These are phyloP conservation scores for Rhagonycha lutea DNA, from an alignment of 2,888 invertebrate species.

Conservation along the genomic window DNA sequence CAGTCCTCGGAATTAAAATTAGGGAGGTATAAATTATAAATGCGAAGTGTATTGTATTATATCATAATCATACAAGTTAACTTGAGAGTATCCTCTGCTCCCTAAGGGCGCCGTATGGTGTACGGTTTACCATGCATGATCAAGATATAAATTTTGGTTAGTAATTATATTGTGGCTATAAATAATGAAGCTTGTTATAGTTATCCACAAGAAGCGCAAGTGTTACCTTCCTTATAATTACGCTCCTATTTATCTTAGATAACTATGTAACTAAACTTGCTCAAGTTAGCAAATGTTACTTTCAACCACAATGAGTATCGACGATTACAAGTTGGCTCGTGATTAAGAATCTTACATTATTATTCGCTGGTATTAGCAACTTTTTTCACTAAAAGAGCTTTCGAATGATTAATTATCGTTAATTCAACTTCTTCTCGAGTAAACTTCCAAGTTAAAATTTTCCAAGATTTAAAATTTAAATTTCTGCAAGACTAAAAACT, in stretches of 20 bases:
- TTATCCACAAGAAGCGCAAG: slow-evolving; percentile 43
- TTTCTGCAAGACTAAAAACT: not conserved
- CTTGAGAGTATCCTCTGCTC: slow-evolving; percentile 22
- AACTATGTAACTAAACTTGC: slow-evolving; percentile 31
- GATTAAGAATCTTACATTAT: not conserved
- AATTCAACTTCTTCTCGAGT: not conserved
- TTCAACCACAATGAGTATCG: slow-evolving; percentile 31
- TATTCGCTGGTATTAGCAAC: not conserved
- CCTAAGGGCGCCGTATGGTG: slow-evolving; percentile 30
- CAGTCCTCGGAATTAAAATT: slow-evolving; percentile 5
- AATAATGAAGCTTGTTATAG: slow-evolving; percentile 48
- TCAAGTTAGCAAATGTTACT: slow-evolving; percentile 22
- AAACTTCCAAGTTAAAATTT: not conserved
- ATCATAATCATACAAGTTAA: slow-evolving; percentile 21
- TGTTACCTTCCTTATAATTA: slow-evolving; percentile 47
- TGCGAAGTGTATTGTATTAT: slow-evolving; percentile 16
- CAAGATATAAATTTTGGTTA: slow-evolving; percentile 49
- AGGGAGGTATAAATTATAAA: slow-evolving; percentile 9
- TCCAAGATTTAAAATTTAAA: not conserved
- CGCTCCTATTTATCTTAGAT: slow-evolving; percentile 39
- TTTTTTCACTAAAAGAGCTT: not conserved
- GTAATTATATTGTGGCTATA: slow-evolving; percentile 50
- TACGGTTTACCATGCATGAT: slow-evolving; percentile 43
- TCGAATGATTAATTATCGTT: not conserved
- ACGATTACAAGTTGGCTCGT: slow-evolving; percentile 7